A percentile compares a stretch with the other conserved stretches of the same genome.
phyloP scores from a whole-genome alignment of 2,888 invertebrate genomes.

The Atherix ibis region DNA sequence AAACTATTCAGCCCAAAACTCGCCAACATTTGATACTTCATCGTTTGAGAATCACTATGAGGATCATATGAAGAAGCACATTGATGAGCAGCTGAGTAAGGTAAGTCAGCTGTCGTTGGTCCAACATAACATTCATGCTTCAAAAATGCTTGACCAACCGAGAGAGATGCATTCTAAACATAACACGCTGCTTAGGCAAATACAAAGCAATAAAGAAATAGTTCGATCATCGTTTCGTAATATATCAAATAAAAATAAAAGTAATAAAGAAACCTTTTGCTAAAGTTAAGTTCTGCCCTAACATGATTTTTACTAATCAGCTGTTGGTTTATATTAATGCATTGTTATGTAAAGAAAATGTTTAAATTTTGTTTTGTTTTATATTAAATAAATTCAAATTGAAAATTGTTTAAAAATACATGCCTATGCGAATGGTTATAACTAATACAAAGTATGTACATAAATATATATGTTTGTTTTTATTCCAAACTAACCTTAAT shows the following conservation, averaged over 20 bases:
- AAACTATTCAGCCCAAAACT: conserved; percentile 12
- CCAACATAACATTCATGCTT: conserved; percentile 7
- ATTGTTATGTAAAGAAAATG: too few relatives aligned
- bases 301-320: too few relatives aligned
- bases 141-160: conserved; percentile 11
- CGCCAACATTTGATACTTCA: conserved; percentile 11
- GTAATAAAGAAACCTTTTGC: conserved; percentile 8
- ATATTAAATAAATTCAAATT: too few relatives aligned
- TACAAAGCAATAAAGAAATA: conserved; percentile 12
- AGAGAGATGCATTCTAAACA: conserved; percentile 9
- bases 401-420: too few relatives aligned
- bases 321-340: too few relatives aligned
- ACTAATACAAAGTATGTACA: too few relatives aligned
- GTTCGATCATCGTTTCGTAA: conserved; percentile 12
- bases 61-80: conserved; percentile 15
- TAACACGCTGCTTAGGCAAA: conserved; percentile 11
- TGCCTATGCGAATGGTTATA: too few relatives aligned
- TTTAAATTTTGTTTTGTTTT: too few relatives aligned
- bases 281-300: too few relatives aligned
- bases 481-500: too few relatives aligned
- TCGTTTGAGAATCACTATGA: conserved; percentile 12
- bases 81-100: conserved; percentile 16
- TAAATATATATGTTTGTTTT: too few relatives aligned
- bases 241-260: conserved; percentile 11
- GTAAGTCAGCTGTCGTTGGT: conserved; percentile 15